Evolutionary conservation across 1,140 invertebrate species (phyloP).

Genomic region (Ylistrum balloti): DNA sequence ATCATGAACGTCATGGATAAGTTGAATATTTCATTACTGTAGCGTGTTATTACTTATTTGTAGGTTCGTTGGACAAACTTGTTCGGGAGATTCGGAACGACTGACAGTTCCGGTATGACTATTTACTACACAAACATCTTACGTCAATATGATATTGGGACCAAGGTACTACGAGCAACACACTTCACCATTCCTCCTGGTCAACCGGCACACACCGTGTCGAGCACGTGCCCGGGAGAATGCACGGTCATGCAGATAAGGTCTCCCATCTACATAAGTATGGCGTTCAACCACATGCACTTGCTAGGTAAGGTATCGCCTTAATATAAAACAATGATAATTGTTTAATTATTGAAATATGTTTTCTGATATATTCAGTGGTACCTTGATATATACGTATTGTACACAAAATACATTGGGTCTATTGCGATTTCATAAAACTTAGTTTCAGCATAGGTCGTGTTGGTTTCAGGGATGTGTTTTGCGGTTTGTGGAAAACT

Average conservation of each 20-base stretch:
- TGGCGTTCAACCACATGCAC: conserved; percentile 62
- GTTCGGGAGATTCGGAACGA: conserved; percentile 41
- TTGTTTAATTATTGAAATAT: too few relatives aligned
- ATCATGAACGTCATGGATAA: too few relatives aligned
- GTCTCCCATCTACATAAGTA: conserved; percentile 55
- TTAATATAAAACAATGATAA: too few relatives aligned
- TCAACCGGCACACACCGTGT: conserved; percentile 41
- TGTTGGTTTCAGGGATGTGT: too few relatives aligned
- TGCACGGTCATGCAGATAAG: conserved; percentile 59
- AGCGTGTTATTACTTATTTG: not conserved
- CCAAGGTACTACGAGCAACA: conserved; percentile 51
- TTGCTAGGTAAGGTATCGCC: conserved; percentile 57
- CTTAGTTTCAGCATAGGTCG: too few relatives aligned
- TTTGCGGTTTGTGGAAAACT: too few relatives aligned
- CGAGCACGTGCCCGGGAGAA: conserved; percentile 54
- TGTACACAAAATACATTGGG: too few relatives aligned
- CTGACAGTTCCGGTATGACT: conserved; percentile 52
- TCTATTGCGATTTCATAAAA: too few relatives aligned
- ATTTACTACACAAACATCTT: conserved; percentile 53
- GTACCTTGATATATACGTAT: too few relatives aligned
- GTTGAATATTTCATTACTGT: too few relatives aligned
- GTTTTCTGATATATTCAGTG: too few relatives aligned
- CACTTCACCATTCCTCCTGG: conserved; percentile 57
- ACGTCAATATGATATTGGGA: conserved; percentile 53
- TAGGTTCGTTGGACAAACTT: conserved; percentile 57